Evolutionary conservation across 2,797 vertebrate species (phyloP), one percentile per base, ranked within the genome.

Genomic region (Hydrocynus forskahlii): DNA sequence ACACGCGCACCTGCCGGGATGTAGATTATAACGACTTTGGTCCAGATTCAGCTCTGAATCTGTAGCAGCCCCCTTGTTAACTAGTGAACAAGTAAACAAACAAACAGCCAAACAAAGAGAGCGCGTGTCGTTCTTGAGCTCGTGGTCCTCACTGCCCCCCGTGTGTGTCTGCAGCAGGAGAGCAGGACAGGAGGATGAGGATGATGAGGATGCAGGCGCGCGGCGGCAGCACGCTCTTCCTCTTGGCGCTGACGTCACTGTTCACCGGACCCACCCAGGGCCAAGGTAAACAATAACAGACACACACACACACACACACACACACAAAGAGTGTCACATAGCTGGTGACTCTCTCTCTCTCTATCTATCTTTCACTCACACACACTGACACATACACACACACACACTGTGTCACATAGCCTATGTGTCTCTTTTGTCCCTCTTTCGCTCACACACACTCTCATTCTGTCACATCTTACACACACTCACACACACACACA

Each of bases 131-230:
- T 57, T n/a, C n/a, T n/a, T 57, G 8, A 62, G 21, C 59, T 62
- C 9, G 25, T 1, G 25, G 1, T 12, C 6, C 29, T 40, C 14
- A 66, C 29, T 38, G 29, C 29, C 14, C 17, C 12, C 29, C 23
- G 63, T 66, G 63, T 66, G 7, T 66, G 29, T 64, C 3, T 16
- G 62, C 62, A 64, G 63, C 35, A 8, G 17, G 9, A 40, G 63
- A 63, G 23, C 21, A 23, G 19, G 7, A 21, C 3, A 1, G 67
- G 38, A 68, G 52, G n/a, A 5, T 62, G 60, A 62, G n/a, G 50
- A 52, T 35, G 62, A 64, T 66, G 63, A 84, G 45, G 80, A 86
- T 86, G 85, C 29, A 72, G 80, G 64, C 35, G 40, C 72, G 19
- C 48, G 69, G 69, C 40, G 14, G 23, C 54, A 55, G 69, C 40